Percentiles rank a stretch among this genome's conserved stretches.
These are phyloP conservation scores for Colinus virginianus DNA, from an alignment of 2,113 vertebrate genomes.

Conservation along the genomic window DNA sequence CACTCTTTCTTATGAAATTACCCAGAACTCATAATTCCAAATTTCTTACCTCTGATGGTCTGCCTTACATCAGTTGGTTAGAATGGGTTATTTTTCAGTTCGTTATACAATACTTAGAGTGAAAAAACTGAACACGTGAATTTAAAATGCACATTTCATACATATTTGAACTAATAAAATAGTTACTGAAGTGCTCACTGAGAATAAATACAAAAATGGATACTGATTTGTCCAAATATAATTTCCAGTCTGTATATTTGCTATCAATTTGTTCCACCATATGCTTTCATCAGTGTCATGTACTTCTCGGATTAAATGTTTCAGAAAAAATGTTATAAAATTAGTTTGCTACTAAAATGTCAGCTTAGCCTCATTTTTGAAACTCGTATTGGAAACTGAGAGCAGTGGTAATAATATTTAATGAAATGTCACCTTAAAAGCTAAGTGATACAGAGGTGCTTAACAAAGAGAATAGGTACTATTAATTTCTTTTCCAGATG, in stretches of 20 bases:
- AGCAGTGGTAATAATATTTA: conserved; percentile 8
- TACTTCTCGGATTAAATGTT: conserved; percentile 27
- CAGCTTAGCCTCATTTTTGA: conserved; percentile 14
- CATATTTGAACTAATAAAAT: conserved; percentile 32
- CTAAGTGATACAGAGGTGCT: neutral
- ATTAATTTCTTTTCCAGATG: neutral
- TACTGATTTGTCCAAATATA: conserved; percentile 41
- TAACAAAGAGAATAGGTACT: neutral
- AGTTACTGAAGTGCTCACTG: conserved; percentile 17
- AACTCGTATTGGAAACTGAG: neutral
- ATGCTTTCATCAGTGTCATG: conserved; percentile 2
- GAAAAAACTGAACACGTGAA: neutral
- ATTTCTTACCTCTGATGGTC: neutral
- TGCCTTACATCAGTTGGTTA: neutral
- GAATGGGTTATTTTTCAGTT: neutral
- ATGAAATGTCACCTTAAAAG: conserved; percentile 32
- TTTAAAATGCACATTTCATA: neutral
- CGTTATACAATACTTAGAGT: neutral
- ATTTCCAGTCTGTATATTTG: conserved; percentile 44
- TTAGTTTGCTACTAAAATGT: conserved; percentile 34
- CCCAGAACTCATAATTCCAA: accelerated
- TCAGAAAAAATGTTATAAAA: conserved; percentile 29
- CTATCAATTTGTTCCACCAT: conserved; percentile 40
- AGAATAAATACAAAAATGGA: conserved; percentile 40
- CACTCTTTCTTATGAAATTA: neutral